A percentile compares a stretch with the other conserved stretches of the same genome.
Evolutionary conservation across 23 tunicate species (phyloP).

Genomic region (Ascidia mentula): DNA sequence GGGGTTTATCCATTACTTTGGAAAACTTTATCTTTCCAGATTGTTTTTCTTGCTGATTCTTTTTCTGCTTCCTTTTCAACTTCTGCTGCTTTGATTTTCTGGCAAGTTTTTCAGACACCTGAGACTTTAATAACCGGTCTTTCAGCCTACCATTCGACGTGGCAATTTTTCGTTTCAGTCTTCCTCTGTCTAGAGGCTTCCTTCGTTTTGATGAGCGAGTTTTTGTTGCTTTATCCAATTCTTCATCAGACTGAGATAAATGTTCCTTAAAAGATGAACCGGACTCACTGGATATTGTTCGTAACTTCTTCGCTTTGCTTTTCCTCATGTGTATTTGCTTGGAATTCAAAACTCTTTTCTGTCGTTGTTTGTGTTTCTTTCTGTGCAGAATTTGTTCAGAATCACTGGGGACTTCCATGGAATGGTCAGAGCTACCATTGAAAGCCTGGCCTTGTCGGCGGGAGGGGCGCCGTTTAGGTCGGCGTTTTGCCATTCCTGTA

Average conservation of each 20-base stretch:
- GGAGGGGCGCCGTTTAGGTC: slow-evolving; percentile 17
- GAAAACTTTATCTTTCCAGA: not conserved
- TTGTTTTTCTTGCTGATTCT: slow-evolving; percentile 10
- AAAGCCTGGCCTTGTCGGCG: not conserved
- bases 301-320: not conserved
- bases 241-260: not conserved
- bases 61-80: not conserved
- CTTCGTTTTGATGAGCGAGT: not conserved
- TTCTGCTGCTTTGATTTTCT: slow-evolving; percentile 11
- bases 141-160: not conserved
- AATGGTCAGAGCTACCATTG: not conserved
- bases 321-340: not conserved
- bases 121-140: not conserved
- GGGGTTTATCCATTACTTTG: not conserved
- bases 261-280: slow-evolving; percentile 8
- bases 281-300: slow-evolving; percentile 46
- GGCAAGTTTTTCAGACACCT: not conserved
- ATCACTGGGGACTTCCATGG: not conserved
- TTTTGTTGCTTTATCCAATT: not conserved
- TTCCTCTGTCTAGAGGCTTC: slow-evolving; percentile 3
- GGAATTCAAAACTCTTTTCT: not conserved
- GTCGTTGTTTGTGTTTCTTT: not conserved
- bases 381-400: not conserved
- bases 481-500: not conserved
- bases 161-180: not conserved